Conservation (phyloP, 2,888 invertebrate genomes). For the Synanthedon vespiformis region DNA sequence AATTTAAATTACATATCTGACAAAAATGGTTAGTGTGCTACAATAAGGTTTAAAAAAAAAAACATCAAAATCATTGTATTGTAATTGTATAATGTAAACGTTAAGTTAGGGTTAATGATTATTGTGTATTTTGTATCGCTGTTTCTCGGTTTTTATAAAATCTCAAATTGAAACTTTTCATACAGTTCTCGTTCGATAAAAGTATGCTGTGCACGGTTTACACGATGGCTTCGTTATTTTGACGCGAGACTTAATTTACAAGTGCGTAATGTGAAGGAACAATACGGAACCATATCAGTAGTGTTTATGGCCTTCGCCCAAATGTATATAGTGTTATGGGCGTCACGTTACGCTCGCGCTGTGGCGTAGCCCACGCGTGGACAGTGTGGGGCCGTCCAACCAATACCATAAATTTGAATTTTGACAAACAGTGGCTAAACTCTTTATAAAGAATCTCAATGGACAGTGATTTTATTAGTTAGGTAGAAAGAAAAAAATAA, state of each 20-base stretch:
- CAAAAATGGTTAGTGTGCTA: slow-evolving; percentile 70
- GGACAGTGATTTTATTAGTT: no score
- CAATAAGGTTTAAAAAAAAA: slow-evolving; percentile 61
- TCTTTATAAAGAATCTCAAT: no score
- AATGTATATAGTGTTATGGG: slow-evolving; percentile 52
- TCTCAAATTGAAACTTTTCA: slow-evolving; percentile 46
- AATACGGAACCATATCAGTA: slow-evolving; percentile 44
- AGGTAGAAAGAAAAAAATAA: no score
- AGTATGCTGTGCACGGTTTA: slow-evolving; percentile 61
- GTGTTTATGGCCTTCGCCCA: slow-evolving; percentile 27
- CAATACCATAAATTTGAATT: no score
- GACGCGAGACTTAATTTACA: slow-evolving; percentile 40
- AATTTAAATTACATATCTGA: slow-evolving; percentile 71
- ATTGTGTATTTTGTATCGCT: slow-evolving; percentile 63
- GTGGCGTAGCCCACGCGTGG: no score
- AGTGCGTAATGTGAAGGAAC: slow-evolving; percentile 50
- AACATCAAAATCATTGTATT: slow-evolving; percentile 66
- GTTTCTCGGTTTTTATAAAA: slow-evolving; percentile 66
- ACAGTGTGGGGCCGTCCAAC: no score
- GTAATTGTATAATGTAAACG: slow-evolving; percentile 60
- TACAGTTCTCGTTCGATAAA: slow-evolving; percentile 45
- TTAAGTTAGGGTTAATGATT: slow-evolving; percentile 55
- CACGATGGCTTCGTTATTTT: slow-evolving; percentile 47
- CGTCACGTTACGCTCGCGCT: slow-evolving; percentile 5
- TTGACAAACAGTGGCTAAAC: no score